Percentiles rank a stretch among this genome's conserved stretches.
Conservation (phyloP, 2,888 invertebrate species). For the Trissolcus brochymenae region DNA sequence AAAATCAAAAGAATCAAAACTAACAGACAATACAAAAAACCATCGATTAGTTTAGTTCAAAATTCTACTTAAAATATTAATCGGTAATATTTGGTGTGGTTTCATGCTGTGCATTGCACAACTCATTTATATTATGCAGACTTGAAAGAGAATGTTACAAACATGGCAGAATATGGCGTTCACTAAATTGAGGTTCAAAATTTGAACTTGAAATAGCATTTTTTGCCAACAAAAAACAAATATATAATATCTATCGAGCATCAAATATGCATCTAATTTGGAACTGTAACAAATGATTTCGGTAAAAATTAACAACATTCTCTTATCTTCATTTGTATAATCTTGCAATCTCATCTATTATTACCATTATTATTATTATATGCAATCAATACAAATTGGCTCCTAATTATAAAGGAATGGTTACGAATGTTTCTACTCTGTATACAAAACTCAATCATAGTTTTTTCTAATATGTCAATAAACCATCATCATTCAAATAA, state of each 20-base stretch:
- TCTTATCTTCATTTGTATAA: constrained; percentile 1
- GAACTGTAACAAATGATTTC: neutral
- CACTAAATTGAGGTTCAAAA: too few relatives aligned
- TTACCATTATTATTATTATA: constrained; percentile 11
- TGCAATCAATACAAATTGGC: constrained; percentile 57
- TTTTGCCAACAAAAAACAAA: neutral
- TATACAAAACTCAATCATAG: neutral
- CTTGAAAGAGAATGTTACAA: too few relatives aligned
- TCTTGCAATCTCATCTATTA: constrained; percentile 3
- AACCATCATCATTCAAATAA: too few relatives aligned
- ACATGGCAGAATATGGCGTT: too few relatives aligned
- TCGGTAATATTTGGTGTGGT: constrained; percentile 18
- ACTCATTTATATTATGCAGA: too few relatives aligned
- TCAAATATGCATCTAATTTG: neutral
- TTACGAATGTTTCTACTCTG: constrained; percentile 59
- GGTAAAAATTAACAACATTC: neutral
- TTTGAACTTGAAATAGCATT: too few relatives aligned
- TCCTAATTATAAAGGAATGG: constrained; percentile 56
- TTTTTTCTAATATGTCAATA: too few relatives aligned
- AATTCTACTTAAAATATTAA: constrained; percentile 3
- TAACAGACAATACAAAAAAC: too few relatives aligned
- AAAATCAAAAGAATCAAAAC: too few relatives aligned
- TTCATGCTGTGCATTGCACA: neutral
- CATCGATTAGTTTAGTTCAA: neutral
- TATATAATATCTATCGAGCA: neutral